These are phyloP conservation scores for Mythimna albipuncta DNA, from an alignment of 2,888 invertebrate genomes.

Conservation along the genomic window DNA sequence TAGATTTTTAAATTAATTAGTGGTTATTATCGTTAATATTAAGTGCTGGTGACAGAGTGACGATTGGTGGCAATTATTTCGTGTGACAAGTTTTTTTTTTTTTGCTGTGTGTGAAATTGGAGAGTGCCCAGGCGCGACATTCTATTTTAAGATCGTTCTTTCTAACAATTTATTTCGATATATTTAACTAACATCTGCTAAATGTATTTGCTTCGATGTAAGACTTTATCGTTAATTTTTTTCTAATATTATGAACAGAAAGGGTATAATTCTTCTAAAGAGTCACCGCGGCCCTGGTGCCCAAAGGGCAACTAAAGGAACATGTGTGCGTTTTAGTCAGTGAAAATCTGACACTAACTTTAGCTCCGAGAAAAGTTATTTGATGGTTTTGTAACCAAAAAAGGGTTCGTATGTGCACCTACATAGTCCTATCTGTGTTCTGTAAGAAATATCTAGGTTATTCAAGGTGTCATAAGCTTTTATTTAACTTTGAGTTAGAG, in stretches of 20 bases:
- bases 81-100: conserved; percentile 62
- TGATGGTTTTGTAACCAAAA: background rate
- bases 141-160: conserved; percentile 70
- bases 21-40: conserved; percentile 44
- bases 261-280: background rate
- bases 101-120: conserved; percentile 66
- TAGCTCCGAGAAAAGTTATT: background rate
- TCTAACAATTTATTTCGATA: conserved; percentile 59
- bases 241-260: background rate
- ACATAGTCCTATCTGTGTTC: too few species aligned
- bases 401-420: too few species aligned
- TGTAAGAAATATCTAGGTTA: background rate
- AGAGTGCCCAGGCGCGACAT: conserved; percentile 69
- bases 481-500: too few species aligned
- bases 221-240: background rate
- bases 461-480: too few species aligned
- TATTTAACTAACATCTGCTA: conserved; percentile 58
- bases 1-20: conserved; percentile 27
- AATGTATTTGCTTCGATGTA: conserved; percentile 6
- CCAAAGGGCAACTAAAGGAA: background rate
- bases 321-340: background rate
- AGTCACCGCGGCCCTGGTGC: background rate
- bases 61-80: conserved; percentile 58
- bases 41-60: conserved; percentile 63
- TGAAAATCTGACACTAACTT: too few species aligned